These are phyloP conservation scores for Hiodon tergisus DNA, from an alignment of 2,113 vertebrate species.

Conservation along the genomic window DNA sequence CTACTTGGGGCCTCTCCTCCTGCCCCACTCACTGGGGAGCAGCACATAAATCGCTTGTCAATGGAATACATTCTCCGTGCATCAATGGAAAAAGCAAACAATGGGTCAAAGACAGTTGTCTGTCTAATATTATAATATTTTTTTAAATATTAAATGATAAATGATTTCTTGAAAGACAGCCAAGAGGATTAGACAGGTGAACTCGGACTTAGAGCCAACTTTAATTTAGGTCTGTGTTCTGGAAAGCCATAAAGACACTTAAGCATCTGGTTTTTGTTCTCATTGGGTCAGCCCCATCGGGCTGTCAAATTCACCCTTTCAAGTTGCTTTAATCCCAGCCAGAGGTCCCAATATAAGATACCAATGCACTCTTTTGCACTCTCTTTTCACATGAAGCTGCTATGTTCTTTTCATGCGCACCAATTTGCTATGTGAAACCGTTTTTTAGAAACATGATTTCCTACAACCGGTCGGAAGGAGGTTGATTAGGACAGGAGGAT, in stretches of 20 bases:
- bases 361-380: slow-evolving; percentile 34
- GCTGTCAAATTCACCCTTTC: slow-evolving; percentile 38
- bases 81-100: background rate
- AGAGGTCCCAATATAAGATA: slow-evolving; percentile 26
- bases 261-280: slow-evolving; percentile 35
- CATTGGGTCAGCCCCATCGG: slow-evolving; percentile 29
- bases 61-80: slow-evolving; percentile 19
- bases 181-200: slow-evolving; percentile 19
- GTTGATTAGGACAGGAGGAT: background rate
- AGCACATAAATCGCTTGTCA: slow-evolving; percentile 4
- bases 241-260: too few relatives aligned
- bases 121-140: background rate
- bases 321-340: slow-evolving; percentile 38
- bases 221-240: too few relatives aligned
- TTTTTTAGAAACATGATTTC: slow-evolving; percentile 1
- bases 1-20: slow-evolving; percentile 2
- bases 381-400: slow-evolving; percentile 4
- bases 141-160: too few relatives aligned
- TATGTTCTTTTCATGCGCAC: background rate
- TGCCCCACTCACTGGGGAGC: slow-evolving; percentile 14
- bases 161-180: slow-evolving; percentile 33
- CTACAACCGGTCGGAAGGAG: background rate
- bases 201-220: slow-evolving; percentile 32
- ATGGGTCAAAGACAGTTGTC: background rate
- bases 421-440: background rate